Evolutionary conservation across 2,888 invertebrate genomes (phyloP), one percentile per base, ranked within the genome.

Genomic region (Troides oblongomaculatus): DNA sequence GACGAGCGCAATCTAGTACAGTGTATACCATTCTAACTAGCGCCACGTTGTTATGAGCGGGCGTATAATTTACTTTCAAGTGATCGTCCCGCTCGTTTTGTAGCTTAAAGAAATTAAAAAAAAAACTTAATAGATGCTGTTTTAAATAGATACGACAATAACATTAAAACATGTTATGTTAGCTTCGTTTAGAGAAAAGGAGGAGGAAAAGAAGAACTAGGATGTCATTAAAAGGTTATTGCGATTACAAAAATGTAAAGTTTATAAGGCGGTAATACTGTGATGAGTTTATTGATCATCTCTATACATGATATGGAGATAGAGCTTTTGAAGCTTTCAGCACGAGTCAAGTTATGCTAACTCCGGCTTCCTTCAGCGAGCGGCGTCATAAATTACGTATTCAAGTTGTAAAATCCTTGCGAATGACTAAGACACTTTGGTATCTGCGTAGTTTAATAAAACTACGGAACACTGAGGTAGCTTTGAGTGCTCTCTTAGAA

Each of bases 351-450:
- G 65, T 61, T 69, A 69, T 65, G 65, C 62, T 65, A 65, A 69
- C 58, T 65, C 50, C 56, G 57, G 65, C 65, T 65, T 43, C 23
- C 62, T 62, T 46, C 56, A 50, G 62, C 65, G 62, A 43, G 50
- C n/a, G 36, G 62, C 21, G 62, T 65, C 69, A 69, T 69, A 69
- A 69, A 69, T 69, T 69, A 69, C 69, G 69, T 69, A 69, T 69
- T 69, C 69, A 69, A 65, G 69, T 69, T 69, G 62, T 69, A 69
- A 69, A 69, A 69, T 69, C 69, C 36, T 62, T 50, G 65, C 65
- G 62, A 69, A 69, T 69, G 69, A 69, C 64, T 69, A 62, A 69
- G 65, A 69, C 64, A n/a, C 65, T 62, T 65, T 69, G 58, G 62
- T 50, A 65, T 57, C 58, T 62, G 62, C 65, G 64, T 64, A 69